Evolutionary conservation across 2,113 vertebrate genomes (phyloP).

Genomic region (Phrynosoma blainvillii): DNA sequence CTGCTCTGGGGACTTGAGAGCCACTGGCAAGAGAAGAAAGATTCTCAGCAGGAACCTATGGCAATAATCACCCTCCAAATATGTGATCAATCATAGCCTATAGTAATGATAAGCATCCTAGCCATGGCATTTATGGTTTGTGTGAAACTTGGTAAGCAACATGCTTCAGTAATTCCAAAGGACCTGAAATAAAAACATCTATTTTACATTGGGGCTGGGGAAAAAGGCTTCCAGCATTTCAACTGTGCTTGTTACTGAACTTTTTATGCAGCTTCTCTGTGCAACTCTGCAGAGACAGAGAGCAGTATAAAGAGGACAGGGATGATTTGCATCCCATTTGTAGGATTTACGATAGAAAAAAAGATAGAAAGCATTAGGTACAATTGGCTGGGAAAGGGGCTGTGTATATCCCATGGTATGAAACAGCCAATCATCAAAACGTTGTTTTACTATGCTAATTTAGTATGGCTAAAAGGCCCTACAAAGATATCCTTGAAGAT

Average conservation of each 20-base stretch:
- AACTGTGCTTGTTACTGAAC: not conserved
- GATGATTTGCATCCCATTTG: not conserved
- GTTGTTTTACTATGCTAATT: slow-evolving; percentile 7
- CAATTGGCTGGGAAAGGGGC: not conserved
- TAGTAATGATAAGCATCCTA: not conserved
- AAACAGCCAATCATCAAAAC: not conserved
- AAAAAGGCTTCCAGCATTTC: too few relatives aligned
- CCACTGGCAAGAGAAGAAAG: too few relatives aligned
- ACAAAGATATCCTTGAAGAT: not conserved
- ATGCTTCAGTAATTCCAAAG: not conserved
- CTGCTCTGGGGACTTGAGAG: too few relatives aligned
- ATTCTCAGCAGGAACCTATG: too few relatives aligned
- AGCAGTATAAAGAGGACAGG: not conserved
- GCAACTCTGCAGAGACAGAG: not conserved
- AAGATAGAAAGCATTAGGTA: not conserved
- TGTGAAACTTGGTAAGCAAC: not conserved
- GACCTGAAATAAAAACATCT: not conserved
- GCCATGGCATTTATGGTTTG: not conserved
- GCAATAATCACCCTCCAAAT: too few relatives aligned
- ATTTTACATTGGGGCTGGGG: too few relatives aligned
- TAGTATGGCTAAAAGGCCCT: slow-evolving; percentile 1
- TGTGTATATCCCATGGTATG: not conserved
- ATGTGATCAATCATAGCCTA: too few relatives aligned
- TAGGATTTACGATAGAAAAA: not conserved
- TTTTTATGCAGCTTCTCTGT: accelerated